Base-by-base conservation (phyloP, 1,140 invertebrate species). In the Aphaenogaster rudis region DNA sequence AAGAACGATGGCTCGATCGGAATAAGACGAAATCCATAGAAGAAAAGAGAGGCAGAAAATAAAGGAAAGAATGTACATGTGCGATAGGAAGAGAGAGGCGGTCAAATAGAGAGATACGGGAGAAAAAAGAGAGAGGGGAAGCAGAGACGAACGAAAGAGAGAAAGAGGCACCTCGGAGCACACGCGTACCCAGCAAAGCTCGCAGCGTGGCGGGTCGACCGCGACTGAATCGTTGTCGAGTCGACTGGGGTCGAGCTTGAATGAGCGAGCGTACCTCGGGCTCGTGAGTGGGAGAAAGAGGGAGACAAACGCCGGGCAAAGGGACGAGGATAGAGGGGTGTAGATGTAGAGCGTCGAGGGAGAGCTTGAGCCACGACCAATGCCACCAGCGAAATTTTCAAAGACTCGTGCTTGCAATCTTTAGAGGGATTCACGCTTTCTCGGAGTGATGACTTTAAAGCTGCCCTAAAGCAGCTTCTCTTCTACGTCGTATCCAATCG, bases 181-280 rank as follows among this genome's bases (percentile, higher is more conserved):
- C 61, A 71, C 85, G 66, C 63, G 45, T 61, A 4, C 69, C 36
- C 36, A 8, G 63, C 78, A 77, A 87, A 93, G 91, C 93, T 93
- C 90, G 86, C 93, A 88, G 89, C 89, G 91, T 93, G 94, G 93
- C 94, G 94, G 93, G 92, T 94, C 92, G 92, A 86, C 94, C 94
- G 92, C 94, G 91, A 94, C 94, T 95, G 94, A 94, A 93, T 93
- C 92, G 91, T 82, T 94, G 91, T 78, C 91, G 92, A 90, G 88
- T 91, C 90, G 90, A 86, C 90, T 87, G 88, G 86, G 86, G 92
- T 92, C 90, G 92, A 93, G 92, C 93, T 94, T 94, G 94, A 94
- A 94, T 94, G 94, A 94, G 92, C 90, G 90, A 93, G 92, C 66
- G 71, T 91, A 86, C 74, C 81, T 76, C 79, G 86, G n/a, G 39